A percentile compares a stretch with the other conserved stretches of the same genome.
These are phyloP conservation scores for Maniola hyperantus DNA, from an alignment of 2,888 invertebrate species.

Conservation along the genomic window DNA sequence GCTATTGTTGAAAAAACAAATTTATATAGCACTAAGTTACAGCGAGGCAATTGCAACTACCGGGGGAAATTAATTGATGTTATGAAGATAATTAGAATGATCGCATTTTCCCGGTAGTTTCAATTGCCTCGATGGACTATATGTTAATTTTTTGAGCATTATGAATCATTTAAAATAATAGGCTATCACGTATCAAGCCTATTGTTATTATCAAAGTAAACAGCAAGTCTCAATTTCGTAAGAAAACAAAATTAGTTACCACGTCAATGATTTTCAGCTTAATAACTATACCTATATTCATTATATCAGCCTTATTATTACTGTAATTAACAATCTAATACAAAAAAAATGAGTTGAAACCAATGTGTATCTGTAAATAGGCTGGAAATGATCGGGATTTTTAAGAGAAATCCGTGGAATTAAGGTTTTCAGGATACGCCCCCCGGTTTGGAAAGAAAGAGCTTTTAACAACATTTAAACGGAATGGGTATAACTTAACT, in stretches of 20 bases:
- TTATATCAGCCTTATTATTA: too few relatives aligned
- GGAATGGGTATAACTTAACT: conserved; percentile 5
- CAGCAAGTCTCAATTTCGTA: background rate
- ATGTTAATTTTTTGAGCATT: too few relatives aligned
- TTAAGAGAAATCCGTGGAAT: conserved; percentile 7
- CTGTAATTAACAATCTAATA: background rate
- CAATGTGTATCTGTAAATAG: background rate
- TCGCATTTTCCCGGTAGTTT: too few relatives aligned
- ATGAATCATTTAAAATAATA: background rate
- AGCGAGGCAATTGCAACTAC: too few relatives aligned
- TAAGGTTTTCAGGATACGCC: conserved; percentile 49
- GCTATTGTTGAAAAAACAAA: too few relatives aligned
- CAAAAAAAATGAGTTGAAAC: background rate
- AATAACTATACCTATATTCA: background rate
- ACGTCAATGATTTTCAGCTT: conserved; percentile 26
- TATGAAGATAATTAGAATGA: too few relatives aligned
- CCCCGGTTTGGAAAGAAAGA: conserved; percentile 42
- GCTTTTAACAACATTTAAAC: background rate
- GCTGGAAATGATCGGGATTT: background rate
- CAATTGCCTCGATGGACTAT: too few relatives aligned
- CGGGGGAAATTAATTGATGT: too few relatives aligned
- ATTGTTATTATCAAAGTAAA: conserved; percentile 1
- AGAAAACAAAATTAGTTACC: conserved; percentile 26
- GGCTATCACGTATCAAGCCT: background rate
- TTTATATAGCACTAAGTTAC: too few relatives aligned